These are phyloP conservation scores for Papilio gigon DNA, from an alignment of 2,888 invertebrate genomes.

Conservation along the genomic window DNA sequence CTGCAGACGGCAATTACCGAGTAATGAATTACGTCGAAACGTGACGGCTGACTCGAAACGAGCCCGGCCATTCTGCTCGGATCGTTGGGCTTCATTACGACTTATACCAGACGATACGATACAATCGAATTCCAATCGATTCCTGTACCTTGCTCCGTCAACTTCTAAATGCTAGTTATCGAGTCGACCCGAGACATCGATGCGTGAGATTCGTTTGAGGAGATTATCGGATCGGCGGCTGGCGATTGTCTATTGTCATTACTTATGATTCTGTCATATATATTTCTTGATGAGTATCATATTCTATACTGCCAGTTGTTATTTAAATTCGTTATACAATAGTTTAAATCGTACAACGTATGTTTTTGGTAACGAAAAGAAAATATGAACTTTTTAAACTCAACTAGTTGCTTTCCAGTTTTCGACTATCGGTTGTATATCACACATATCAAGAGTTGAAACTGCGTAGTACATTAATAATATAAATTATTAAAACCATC, in stretches of 20 bases:
- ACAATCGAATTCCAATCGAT: constrained; percentile 37
- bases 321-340: neutral
- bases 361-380: neutral
- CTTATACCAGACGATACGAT: constrained; percentile 35
- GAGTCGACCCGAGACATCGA: constrained; percentile 3
- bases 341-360: neutral
- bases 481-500: neutral
- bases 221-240: constrained; percentile 8
- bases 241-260: constrained; percentile 5
- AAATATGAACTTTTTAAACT: neutral
- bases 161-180: constrained; percentile 20
- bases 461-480: neutral
- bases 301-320: too few relatives aligned
- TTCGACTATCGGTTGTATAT: neutral
- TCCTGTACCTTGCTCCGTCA: constrained; percentile 30
- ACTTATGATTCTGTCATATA: neutral
- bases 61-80: constrained; percentile 38
- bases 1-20: constrained; percentile 38
- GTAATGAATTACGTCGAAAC: constrained; percentile 39
- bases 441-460: neutral
- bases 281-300: neutral
- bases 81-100: constrained; percentile 41
- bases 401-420: constrained; percentile 8
- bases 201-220: constrained; percentile 15
- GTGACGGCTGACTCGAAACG: constrained; percentile 37